A percentile compares a stretch with the other conserved stretches of the same genome.
Conservation (phyloP, 1,140 invertebrate genomes). For the Myzus persicae region DNA sequence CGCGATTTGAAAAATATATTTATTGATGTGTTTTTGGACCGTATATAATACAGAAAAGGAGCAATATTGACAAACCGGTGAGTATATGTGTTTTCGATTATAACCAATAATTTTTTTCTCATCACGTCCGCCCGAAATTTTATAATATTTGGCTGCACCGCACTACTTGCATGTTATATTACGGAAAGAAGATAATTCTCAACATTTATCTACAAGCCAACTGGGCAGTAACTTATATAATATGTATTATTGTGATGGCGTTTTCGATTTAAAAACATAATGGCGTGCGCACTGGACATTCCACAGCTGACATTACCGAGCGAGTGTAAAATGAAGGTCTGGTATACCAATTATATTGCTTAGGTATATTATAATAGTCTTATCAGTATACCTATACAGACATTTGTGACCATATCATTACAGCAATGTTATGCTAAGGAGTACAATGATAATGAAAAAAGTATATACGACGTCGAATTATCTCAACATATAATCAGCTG, state of each 20-base stretch:
- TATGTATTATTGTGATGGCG: too few relatives aligned
- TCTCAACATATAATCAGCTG: not conserved
- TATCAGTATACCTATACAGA: not conserved
- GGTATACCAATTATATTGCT: not conserved
- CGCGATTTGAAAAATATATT: too few relatives aligned
- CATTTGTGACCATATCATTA: not conserved
- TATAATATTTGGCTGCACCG: too few relatives aligned
- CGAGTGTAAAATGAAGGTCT: not conserved
- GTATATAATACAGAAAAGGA: not conserved
- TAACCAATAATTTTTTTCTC: not conserved
- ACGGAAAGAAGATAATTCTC: not conserved
- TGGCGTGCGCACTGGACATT: not conserved
- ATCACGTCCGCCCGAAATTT: not conserved
- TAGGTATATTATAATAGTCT: not conserved
- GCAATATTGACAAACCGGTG: not conserved
- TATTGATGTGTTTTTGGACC: not conserved
- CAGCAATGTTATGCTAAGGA: too few relatives aligned
- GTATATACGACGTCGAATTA: not conserved
- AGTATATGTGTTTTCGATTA: not conserved
- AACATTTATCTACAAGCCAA: not conserved
- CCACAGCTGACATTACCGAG: not conserved
- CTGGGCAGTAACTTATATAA: not conserved
- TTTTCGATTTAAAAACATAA: not conserved
- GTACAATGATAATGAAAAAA: not conserved
- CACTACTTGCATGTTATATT: not conserved